Evolutionary conservation across 2,797 vertebrate genomes (phyloP), one percentile per base, ranked within the genome.

Genomic region (Spinus pinus): DNA sequence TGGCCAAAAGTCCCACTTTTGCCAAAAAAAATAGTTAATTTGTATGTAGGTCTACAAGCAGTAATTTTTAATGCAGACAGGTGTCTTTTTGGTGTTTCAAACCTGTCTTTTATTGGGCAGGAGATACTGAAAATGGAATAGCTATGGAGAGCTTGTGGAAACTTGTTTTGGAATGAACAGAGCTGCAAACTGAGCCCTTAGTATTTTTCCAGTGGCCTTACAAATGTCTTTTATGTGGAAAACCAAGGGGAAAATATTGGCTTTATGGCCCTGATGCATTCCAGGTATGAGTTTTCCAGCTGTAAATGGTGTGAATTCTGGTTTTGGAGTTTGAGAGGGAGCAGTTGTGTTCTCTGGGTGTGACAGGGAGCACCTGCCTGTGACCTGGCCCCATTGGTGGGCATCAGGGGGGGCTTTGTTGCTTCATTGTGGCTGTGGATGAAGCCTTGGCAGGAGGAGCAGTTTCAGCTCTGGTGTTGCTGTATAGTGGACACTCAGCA

Each of bases 61-160:
- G 50, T 95, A 94, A 84, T 91, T 74, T 93, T 93, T 91, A 92
- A 88, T 75, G 61, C 77, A 75, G 50, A 25, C 85, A 95, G 88
- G 90, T 95, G 35, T 64, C 44, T 67, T 83, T 88, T 90, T 33
- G 24, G 58, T 95, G 83, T 93, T 89, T 90, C 35, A 86, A 81
- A 41, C 21, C 28, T 79, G 56, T 41, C 78, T 97, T 96, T 94
- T 87, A 88, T 94, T 96, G 92, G 46, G n/a, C 3, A 13, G 67
- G 81, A 96, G 66, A 77, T 88, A 75, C 22, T 91, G 89, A 71
- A 54, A 93, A 84, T 5, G 5, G 42, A 84, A 71, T 73, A 50
- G 30, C 44, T 84, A 3, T 4, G 17, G 41, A 71, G 35, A 70
- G 39, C 85, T 79, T 93, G 80, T 81, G 67, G 66, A 81, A 86